phyloP scores from a whole-genome alignment of 2,113 vertebrate species.

The Ia io region DNA sequence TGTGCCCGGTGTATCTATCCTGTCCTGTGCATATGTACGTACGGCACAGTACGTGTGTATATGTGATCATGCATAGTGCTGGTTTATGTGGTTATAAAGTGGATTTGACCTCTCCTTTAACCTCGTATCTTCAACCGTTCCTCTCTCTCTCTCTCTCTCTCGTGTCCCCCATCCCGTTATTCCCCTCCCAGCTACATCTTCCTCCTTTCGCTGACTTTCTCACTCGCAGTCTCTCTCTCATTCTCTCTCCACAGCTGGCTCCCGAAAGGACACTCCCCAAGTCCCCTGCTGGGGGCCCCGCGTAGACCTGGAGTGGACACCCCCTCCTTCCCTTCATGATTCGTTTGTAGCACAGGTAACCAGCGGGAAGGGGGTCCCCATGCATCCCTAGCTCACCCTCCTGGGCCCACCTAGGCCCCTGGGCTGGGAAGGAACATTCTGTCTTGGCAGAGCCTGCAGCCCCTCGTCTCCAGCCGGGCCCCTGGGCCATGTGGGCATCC shows the following conservation, averaged over 20 bases:
- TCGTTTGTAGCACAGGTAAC: slow-evolving; percentile 75
- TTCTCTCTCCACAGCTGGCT: slow-evolving; percentile 67
- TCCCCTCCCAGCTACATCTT: not conserved
- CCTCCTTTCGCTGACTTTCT: not conserved
- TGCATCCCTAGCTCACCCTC: fast-evolving
- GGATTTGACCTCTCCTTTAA: not conserved
- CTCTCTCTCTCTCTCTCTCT: fast-evolving
- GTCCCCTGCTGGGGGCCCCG: slow-evolving; percentile 71
- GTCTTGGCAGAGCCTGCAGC: not conserved
- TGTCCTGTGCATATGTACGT: fast-evolving
- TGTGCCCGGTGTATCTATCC: not conserved
- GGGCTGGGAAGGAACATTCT: not conserved
- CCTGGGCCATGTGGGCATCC: not conserved
- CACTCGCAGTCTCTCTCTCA: not conserved
- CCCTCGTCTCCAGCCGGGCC: not conserved
- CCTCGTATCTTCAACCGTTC: not conserved
- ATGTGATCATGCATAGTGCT: fast-evolving
- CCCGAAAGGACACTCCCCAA: slow-evolving; percentile 50
- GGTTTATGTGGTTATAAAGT: not conserved
- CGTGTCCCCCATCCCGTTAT: not conserved
- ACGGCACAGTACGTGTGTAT: fast-evolving
- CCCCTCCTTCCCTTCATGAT: slow-evolving; percentile 78
- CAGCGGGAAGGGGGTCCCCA: not conserved
- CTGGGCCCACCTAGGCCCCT: not conserved
- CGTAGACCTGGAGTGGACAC: slow-evolving; percentile 72